Conservation (phyloP, 1,140 invertebrate species). For the Heliconius himera region DNA sequence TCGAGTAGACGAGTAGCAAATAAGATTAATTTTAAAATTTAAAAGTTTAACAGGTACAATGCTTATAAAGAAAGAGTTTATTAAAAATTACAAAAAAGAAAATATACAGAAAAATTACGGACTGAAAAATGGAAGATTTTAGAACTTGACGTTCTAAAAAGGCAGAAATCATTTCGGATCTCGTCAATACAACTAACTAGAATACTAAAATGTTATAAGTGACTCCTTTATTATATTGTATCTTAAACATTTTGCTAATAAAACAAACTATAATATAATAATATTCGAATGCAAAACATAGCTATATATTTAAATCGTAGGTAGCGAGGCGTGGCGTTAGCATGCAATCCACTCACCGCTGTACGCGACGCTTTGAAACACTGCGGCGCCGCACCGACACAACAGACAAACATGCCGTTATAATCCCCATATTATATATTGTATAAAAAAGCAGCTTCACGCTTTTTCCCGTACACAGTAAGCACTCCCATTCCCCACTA, state of each 20-base stretch:
- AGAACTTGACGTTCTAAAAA: neutral
- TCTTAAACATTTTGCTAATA: neutral
- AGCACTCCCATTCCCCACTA: too few relatives aligned
- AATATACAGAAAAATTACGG: neutral
- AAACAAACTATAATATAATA: conserved; percentile 8
- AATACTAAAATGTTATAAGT: neutral
- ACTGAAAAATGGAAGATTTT: neutral
- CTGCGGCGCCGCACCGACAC: conserved; percentile 83
- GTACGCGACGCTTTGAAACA: conserved; percentile 97
- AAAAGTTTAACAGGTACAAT: neutral
- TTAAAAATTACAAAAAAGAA: neutral
- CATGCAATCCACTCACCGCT: conserved; percentile 90
- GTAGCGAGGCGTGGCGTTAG: conserved; percentile 24
- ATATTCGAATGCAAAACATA: conserved; percentile 6
- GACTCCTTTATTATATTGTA: neutral
- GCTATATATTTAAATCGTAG: conserved; percentile 6
- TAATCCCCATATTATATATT: conserved; percentile 47
- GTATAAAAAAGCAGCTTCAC: too few relatives aligned
- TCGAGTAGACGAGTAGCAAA: neutral
- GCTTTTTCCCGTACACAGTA: too few relatives aligned
- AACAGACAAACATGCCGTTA: conserved; percentile 81
- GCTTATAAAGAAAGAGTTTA: too few relatives aligned
- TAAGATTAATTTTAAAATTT: neutral
- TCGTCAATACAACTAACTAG: neutral
- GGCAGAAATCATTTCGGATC: neutral